These are phyloP conservation scores for Girardia tigrina DNA, from an alignment of 2,888 invertebrate genomes.

Conservation along the genomic window DNA sequence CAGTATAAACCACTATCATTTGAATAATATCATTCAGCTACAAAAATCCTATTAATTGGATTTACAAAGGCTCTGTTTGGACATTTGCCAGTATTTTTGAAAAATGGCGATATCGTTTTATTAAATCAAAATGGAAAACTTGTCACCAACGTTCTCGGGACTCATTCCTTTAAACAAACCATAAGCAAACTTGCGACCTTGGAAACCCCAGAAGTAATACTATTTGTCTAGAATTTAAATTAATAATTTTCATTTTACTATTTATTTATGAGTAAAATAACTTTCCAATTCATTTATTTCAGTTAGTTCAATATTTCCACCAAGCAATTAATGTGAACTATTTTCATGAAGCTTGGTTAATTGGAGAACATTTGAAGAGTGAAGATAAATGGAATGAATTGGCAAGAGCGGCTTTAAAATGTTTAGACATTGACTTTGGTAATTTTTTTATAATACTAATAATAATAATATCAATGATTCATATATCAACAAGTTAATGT, in stretches of 20 bases:
- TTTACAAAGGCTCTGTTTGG: conserved; percentile 64
- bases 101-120: conserved; percentile 69
- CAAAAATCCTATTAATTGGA: conserved; percentile 61
- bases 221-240: too few relatives aligned
- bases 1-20: too few relatives aligned
- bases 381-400: conserved; percentile 58
- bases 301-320: conserved; percentile 25
- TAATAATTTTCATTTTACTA: too few relatives aligned
- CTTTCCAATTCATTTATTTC: not conserved
- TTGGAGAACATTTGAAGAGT: conserved; percentile 60
- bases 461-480: too few relatives aligned
- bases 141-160: conserved; percentile 59
- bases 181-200: conserved; percentile 32
- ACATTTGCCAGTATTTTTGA: conserved; percentile 69
- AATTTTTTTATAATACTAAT: too few relatives aligned
- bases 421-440: conserved; percentile 73
- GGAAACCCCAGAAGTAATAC: conserved; percentile 31
- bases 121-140: conserved; percentile 64
- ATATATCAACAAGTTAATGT: too few relatives aligned
- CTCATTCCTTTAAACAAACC: conserved; percentile 52
- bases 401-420: conserved; percentile 65
- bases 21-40: conserved; percentile 50
- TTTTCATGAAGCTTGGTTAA: conserved; percentile 54
- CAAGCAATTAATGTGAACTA: conserved; percentile 41
- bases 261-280: too few relatives aligned